Percentiles rank a stretch among this genome's conserved stretches.
These are phyloP conservation scores for Malurus alboscapulatus DNA, from an alignment of 2,113 vertebrate species.

Conservation along the genomic window DNA sequence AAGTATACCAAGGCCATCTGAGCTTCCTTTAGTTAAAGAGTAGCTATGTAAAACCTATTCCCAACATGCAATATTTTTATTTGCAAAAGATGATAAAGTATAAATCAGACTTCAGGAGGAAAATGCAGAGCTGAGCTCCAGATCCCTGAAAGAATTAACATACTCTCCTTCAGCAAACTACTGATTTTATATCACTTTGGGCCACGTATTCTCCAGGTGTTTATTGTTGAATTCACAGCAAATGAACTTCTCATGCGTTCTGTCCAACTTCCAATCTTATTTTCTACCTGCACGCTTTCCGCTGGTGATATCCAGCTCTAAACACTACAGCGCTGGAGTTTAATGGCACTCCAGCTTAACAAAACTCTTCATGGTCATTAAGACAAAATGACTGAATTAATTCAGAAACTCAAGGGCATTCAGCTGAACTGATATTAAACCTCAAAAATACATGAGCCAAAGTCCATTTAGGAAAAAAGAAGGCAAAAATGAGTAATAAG, in stretches of 20 bases:
- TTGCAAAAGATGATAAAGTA: background rate
- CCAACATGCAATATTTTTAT: background rate
- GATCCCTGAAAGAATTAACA: background rate
- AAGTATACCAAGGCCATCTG: background rate
- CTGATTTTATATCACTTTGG: background rate
- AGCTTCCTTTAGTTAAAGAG: background rate
- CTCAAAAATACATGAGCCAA: conserved; percentile 34
- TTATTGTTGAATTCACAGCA: conserved; percentile 34
- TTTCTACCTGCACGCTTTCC: conserved; percentile 25
- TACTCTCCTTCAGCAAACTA: background rate
- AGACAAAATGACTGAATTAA: conserved; percentile 66
- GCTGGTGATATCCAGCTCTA: background rate
- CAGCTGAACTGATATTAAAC: conserved; percentile 35
- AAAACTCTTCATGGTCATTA: conserved; percentile 61
- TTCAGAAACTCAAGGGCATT: conserved; percentile 48
- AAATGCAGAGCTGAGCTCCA: background rate
- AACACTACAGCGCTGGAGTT: conserved; percentile 12
- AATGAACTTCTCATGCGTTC: background rate
- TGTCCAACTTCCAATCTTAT: conserved; percentile 7
- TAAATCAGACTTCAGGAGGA: background rate
- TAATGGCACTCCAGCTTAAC: conserved; percentile 58
- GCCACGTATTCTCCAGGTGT: background rate
- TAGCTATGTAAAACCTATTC: background rate
- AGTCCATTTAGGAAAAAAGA: conserved; percentile 41
- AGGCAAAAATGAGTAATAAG: conserved; percentile 31